Evolutionary conservation across 2,888 invertebrate genomes (phyloP), one percentile per base, ranked within the genome.

Genomic region (Dryococelus australis): DNA sequence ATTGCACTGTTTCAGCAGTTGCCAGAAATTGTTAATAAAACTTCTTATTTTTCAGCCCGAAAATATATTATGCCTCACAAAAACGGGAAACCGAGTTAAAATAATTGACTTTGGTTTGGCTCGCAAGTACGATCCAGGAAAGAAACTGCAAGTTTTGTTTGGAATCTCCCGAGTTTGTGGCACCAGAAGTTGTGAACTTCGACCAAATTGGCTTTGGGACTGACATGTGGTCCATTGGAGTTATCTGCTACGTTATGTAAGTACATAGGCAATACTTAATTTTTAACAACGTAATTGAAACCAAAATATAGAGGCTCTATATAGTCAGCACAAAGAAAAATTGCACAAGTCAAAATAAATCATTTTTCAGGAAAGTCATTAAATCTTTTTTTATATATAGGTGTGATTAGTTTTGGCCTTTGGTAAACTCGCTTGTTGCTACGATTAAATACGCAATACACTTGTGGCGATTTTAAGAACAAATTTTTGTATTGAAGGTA

Each of bases 141-240:
- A 98, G 94, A 98, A 98, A 91, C 93, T 99, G 86, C 97, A 98
- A 93, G 98, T 99, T 6, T 93, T 99, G 86, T 99, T 99, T 92
- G 35, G 99, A 99, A 0, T 99, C 99, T 0, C 99, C 99, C 0
- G 99, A 99, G 93, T 99, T 99, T 92, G 99, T 99, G 86, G 99
- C 99, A 0, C 99, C 99, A 0, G 99, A 99, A 94, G 98, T 99
- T 43, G 98, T 99, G 80, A 99, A 99, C 94, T 99, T 99, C 92
- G 99, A 99, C 92, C 97, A 97, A 91, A 98, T 99, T 91, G 97
- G 97, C 87, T 98, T 96, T 91, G 97, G 97, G 13, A 99, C 99
- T 0, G 99, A 99, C 91, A 99, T 99, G 98, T 99, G 99, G 99
- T 98, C 98, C 87, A 96, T 99, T 43, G 99, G 99, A 83, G 99